phyloP scores from a whole-genome alignment of 2,113 vertebrate species.

The Varanus salvator region DNA sequence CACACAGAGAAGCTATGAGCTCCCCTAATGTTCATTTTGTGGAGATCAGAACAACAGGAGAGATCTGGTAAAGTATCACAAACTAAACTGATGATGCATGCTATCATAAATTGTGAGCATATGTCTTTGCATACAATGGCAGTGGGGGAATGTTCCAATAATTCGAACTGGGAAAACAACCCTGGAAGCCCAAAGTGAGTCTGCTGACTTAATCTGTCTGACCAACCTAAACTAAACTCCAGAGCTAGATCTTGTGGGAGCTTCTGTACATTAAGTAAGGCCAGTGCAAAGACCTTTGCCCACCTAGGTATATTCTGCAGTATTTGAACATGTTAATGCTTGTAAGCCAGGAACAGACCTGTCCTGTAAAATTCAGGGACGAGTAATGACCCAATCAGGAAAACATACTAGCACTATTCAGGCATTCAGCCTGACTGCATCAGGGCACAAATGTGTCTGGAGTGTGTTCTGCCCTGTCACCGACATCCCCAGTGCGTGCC shows the following conservation, averaged over 20 bases:
- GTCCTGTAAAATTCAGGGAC: neutral
- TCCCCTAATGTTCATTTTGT: conserved; percentile 7
- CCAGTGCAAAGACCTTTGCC: neutral
- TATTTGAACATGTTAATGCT: neutral
- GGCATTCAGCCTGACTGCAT: neutral
- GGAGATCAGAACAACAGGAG: conserved; percentile 55
- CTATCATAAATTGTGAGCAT: conserved; percentile 6
- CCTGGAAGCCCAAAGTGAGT: neutral
- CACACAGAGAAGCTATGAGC: conserved; percentile 34
- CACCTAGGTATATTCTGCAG: neutral
- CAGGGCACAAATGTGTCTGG: neutral
- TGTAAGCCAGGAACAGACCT: neutral
- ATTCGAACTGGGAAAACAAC: neutral
- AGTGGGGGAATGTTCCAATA: neutral
- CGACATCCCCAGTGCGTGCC: too few species aligned
- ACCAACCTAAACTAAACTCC: neutral
- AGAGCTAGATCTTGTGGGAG: neutral
- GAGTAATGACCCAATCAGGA: neutral
- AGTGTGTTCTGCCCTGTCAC: too few species aligned
- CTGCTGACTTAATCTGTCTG: neutral
- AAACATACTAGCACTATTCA: neutral
- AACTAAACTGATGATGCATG: conserved; percentile 27
- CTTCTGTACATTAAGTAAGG: neutral
- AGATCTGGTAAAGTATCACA: conserved; percentile 33
- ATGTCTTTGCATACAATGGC: neutral